phyloP scores from a whole-genome alignment of 2,888 invertebrate species.

The Hedya salicella region DNA sequence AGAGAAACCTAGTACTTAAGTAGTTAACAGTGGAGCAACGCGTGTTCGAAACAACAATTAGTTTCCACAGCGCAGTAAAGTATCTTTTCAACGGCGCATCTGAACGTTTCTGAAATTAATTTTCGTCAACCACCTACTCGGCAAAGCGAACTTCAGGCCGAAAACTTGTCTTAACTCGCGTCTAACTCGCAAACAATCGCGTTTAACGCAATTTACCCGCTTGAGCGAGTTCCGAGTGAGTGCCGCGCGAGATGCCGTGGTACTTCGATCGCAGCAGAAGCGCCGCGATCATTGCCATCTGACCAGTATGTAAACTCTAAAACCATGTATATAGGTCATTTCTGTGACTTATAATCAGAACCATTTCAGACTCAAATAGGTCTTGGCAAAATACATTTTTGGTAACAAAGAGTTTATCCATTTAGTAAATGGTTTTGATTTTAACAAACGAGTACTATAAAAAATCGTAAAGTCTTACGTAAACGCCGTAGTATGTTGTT shows the following conservation, averaged over 20 bases:
- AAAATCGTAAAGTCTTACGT: no score
- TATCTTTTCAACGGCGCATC: constrained; percentile 19
- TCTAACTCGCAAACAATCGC: constrained; percentile 66
- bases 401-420: no score
- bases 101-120: constrained; percentile 42
- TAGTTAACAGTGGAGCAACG: background rate
- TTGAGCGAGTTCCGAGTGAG: constrained; percentile 41
- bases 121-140: constrained; percentile 40
- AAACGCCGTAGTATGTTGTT: no score
- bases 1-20: background rate
- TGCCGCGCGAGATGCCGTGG: constrained; percentile 36
- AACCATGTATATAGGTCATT: background rate
- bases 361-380: no score
- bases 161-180: constrained; percentile 57
- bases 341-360: no score
- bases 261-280: constrained; percentile 22
- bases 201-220: constrained; percentile 55
- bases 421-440: no score
- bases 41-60: background rate
- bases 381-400: no score
- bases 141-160: constrained; percentile 41
- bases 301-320: constrained; percentile 1
- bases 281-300: background rate
- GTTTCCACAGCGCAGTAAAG: constrained; percentile 14
- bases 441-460: no score